Evolutionary conservation across 1,140 invertebrate genomes (phyloP), one percentile per base, ranked within the genome.

Genomic region (Venustaconcha ellipsiformis): DNA sequence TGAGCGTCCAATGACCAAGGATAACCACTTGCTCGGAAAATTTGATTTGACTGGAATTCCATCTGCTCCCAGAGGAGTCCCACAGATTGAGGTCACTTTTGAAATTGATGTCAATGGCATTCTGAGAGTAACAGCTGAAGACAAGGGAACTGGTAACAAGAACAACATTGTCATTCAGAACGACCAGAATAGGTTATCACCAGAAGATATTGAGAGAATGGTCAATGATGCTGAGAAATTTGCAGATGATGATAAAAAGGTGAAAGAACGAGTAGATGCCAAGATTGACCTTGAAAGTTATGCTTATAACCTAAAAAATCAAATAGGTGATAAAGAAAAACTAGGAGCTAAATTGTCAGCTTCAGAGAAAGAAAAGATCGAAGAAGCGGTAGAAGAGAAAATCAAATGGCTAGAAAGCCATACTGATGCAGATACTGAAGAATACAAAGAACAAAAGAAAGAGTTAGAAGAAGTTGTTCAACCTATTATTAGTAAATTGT

Each of bases 71-170:
- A 92, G 98, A 87, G 98, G 98, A 76, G 97, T 99, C 62, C 97
- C 98, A n/a, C 97, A 99, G 91, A 99, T 99, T 88, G 97, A 99
- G 91, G 97, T 99, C 3, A 99, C 97, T 0, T 99, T 99, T 87
- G 98, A 99, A 91, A 99, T 99, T 84, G 98, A 99, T 86, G 98
- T 97, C 60, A 99, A 99, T 88, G 98, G 98, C 91, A 99, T 99
- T 86, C 91, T 99, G 14, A 95, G 95, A 91, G 88, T 89, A 11
- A 96, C 96, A 26, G 98, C 98, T 30, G 98, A 99, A 91, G 98
- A 99, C 87, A 99, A 99, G 90, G 97, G 97, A 57, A 99, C 98
- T 72, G 98, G 98, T 72, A 99, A 98, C 91, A 94, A 97, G 79
- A 97, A 99, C 88, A 98, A 99, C 91, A 99, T 99, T 86, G 96